phyloP scores from a whole-genome alignment of 2,797 vertebrate species.

The Rhinichthys osculus region DNA sequence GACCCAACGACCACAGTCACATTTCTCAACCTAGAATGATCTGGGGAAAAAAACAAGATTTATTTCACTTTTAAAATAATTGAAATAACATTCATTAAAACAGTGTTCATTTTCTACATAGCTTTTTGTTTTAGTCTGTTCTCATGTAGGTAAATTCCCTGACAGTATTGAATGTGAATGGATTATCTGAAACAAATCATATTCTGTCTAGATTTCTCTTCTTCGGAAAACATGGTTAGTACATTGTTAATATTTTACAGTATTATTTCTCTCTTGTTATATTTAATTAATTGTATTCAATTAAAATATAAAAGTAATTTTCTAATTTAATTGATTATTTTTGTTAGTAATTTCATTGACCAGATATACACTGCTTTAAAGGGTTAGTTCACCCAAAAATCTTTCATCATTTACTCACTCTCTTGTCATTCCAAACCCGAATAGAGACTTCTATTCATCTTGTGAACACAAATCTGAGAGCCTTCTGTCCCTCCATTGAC shows the following conservation, averaged over 20 bases:
- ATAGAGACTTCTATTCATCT: no score
- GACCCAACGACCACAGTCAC: constrained; percentile 90
- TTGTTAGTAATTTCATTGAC: background rate
- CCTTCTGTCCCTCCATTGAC: no score
- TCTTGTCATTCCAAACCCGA: no score
- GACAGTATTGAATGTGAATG: background rate
- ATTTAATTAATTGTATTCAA: background rate
- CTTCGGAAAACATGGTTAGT: background rate
- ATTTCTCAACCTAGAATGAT: constrained; percentile 80
- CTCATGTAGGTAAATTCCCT: background rate
- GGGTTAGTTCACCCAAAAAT: no score
- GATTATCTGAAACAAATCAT: background rate
- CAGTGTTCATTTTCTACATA: background rate
- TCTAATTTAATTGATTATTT: background rate
- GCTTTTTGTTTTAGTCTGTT: background rate
- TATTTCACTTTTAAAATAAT: background rate
- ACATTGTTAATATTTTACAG: background rate
- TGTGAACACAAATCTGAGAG: no score
- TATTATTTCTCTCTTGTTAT: background rate
- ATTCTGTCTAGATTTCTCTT: background rate
- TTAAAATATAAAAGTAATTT: background rate
- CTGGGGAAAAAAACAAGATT: background rate
- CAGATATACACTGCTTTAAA: background rate
- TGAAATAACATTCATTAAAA: background rate
- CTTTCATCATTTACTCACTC: no score